Evolutionary conservation across 2,113 vertebrate genomes (phyloP), one percentile per base, ranked within the genome.

Genomic region (Rafetus swinhoei): DNA sequence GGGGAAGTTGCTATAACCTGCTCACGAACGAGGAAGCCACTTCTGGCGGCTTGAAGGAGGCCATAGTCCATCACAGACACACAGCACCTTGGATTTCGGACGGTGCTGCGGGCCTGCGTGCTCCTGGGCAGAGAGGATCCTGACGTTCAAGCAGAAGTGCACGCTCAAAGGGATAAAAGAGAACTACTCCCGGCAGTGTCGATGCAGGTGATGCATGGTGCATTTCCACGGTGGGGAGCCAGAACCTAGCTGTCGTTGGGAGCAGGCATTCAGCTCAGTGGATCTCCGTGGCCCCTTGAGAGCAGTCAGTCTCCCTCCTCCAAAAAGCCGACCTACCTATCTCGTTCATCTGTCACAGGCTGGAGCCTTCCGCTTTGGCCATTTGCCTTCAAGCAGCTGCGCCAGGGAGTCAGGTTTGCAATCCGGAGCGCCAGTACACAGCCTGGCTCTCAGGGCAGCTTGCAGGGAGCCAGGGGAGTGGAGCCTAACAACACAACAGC

Each of bases 271-370:
- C 55, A 24, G 50, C 91, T 55, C 0, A 22, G 14, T 84, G 79
- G 84, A 7, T 6, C 62, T 81, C 11, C 59, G 1, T 0, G 0
- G 60, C 84, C 90, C 82, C 14, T 0, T 0, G 92, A 19, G 85
- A 81, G 56, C 85, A 7, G 0, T 27, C 24, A 7, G 6, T 76
- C 11, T 0, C 79, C 82, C 35, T 13, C 56, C 8, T 25, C 69
- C 16, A 53, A 0, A 0, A 56, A 79, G 57, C 86, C 59, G 81
- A 29, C 39, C 59, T 16, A 56, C 1, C 56, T 1, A 2, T 50
- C 80, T 56, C 0, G 1, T 60, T 92, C 3, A 0, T 74, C 1
- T 76, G 32, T 50, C 82, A 4, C 85, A 3, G 0, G 0, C 77
- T 8, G 0, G 87, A 4, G 45, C 86, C 1, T n/a, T 0, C 3